Evolutionary conservation across 1,140 invertebrate species (phyloP), one percentile per base, ranked within the genome.

Genomic region (Odontomachus brunneus): DNA sequence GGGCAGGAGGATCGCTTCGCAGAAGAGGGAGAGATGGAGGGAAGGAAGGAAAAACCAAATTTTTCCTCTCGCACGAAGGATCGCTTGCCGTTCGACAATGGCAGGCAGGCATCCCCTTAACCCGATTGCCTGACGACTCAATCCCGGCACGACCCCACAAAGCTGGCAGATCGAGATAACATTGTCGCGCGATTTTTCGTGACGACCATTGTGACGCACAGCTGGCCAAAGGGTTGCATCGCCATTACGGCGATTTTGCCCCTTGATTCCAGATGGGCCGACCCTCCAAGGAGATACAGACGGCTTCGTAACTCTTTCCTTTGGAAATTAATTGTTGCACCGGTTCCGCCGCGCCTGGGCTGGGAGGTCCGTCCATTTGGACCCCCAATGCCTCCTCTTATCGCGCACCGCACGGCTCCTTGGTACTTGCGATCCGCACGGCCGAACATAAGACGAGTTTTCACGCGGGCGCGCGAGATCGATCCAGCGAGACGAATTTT

Each of bases 81-180:
- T 84, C 74, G 49, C 33, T 44, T n/a, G 15, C 33, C 15, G 11
- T 83, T 67, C 48, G 62, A 66, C 69, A 38, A 75, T 60, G 29
- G 11, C 26, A 49, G 9, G 53, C 12, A 65, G 22, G 49, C n/a
- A 62, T 69, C 82, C 65, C 65, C 51, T 80, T 55, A 85, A 84
- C 75, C 65, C 76, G 83, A 84, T 84, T 65, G 48, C 33, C 67
- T 80, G 87, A 89, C 87, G 74, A 83, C 80, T 89, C 88, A 89
- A 89, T 89, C 57, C 33, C 11, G 57, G 57, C 76, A 63, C n/a
- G 73, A 69, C 73, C 83, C 71, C 51, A 83, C 33, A 59, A 83
- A 78, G 76, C 62, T 83, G 74, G 66, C 51, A 89, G 89, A 90
- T 90, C 88, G 85, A 89, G 89, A 89, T 90, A 90, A 89, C 88